phyloP scores from a whole-genome alignment of 2,113 vertebrate species.

The Pygoscelis antarcticus region DNA sequence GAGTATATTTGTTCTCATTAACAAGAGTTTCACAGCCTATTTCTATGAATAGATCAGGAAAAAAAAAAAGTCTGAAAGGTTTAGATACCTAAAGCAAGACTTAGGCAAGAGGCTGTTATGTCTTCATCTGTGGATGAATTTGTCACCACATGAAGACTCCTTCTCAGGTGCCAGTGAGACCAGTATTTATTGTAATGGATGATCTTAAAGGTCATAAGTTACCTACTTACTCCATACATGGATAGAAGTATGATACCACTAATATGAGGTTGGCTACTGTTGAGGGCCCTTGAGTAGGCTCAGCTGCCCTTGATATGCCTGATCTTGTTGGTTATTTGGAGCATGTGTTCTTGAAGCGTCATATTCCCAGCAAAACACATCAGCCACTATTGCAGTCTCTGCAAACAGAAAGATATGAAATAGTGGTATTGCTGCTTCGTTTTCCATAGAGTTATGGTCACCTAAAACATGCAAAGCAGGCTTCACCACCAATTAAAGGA shows the following conservation, averaged over 20 bases:
- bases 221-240: background rate
- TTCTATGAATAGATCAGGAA: background rate
- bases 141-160: background rate
- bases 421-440: background rate
- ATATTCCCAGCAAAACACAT: background rate
- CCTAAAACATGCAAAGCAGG: background rate
- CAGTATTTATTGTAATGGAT: background rate
- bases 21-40: slow-evolving; percentile 8
- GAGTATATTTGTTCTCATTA: slow-evolving; percentile 1
- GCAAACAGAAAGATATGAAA: background rate
- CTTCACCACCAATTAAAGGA: background rate
- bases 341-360: background rate
- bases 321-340: background rate
- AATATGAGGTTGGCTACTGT: background rate
- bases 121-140: background rate
- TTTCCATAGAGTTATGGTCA: background rate
- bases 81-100: background rate
- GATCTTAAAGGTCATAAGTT: background rate
- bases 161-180: background rate
- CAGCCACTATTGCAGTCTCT: background rate
- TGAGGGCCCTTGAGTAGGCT: background rate
- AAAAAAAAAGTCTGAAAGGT: background rate
- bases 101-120: background rate
- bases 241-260: background rate
- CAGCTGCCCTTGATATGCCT: background rate